A percentile compares a stretch with the other conserved stretches of the same genome.
These are phyloP conservation scores for Phodopus roborovskii DNA, from an alignment of 2,113 vertebrate genomes.

Conservation along the genomic window DNA sequence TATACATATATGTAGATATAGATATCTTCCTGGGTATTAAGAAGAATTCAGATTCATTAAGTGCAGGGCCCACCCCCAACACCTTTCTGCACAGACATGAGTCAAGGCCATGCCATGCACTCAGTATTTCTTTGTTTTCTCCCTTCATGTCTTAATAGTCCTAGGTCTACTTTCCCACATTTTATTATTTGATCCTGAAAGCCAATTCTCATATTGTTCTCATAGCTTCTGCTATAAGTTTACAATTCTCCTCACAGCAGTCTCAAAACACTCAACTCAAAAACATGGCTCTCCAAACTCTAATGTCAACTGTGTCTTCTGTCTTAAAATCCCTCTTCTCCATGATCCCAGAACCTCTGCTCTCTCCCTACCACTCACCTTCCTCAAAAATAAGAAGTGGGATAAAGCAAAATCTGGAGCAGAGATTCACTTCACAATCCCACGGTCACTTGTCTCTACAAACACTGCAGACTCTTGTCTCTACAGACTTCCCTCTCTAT, in stretches of 20 bases:
- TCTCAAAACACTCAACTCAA: slow-evolving; percentile 13
- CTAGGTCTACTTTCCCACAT: background rate
- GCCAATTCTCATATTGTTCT: slow-evolving; percentile 3
- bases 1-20: no score
- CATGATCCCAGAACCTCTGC: background rate
- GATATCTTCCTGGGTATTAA: background rate
- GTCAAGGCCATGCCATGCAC: background rate
- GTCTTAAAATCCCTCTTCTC: background rate
- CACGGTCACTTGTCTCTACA: background rate
- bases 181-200: background rate
- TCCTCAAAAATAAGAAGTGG: background rate
- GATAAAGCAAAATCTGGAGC: background rate
- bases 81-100: background rate
- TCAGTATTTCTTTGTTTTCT: background rate
- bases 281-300: slow-evolving; percentile 1
- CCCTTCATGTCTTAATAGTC: background rate
- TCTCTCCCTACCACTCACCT: background rate
- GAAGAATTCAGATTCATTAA: fast-evolving
- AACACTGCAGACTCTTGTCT: background rate
- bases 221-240: background rate
- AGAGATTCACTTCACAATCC: background rate
- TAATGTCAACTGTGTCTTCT: background rate
- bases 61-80: background rate
- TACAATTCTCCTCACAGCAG: background rate
- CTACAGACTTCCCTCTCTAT: background rate